Base-by-base conservation (phyloP, 2,113 vertebrate genomes). In the Petroica traversi region DNA sequence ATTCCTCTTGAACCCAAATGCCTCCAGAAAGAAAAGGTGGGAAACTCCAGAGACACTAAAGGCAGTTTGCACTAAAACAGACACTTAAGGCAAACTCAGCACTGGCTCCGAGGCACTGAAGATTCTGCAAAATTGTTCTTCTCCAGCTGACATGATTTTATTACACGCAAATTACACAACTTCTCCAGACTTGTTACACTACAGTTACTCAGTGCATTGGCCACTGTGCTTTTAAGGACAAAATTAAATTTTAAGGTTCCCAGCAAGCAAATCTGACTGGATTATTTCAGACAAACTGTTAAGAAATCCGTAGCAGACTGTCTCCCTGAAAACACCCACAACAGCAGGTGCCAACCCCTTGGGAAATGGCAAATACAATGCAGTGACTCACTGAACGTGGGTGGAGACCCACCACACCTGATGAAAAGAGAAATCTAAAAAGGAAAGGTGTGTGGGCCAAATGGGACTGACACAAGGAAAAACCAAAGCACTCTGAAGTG, bases 341-440 rank as follows among this genome's bases (percentile, higher is more conserved):
- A 8, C 6, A 68, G 86, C 89, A 92, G 91, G 93, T 89, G 69
- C 89, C 87, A 85, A 0, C 13, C 69, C 76, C 77, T 61, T 68
- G 84, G 93, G 89, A 91, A 88, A 78, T 20, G 54, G 93, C 91
- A 95, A 13, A 66, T 14, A 49, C 52, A 48, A 33, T 52, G 80
- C 12, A 28, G n/a, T 92, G 87, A 92, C 77, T 95, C 93, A 95
- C 15, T 8, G 25, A 28, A 72, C 6, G 89, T 57, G 75, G 86
- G 94, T 66, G 93, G 91, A 48, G 88, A 46, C 68, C 64, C 28
- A 78, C 66, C 84, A 75, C 87, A 94, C 84, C 93, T 92, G 89
- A 89, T 75, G 57, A 81, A 52, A 78, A 62, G 45, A 77, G 64
- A 58, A 84, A 71, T 36, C 89, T 52, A 40, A 45, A 84, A 79